Evolutionary conservation across 2,113 vertebrate genomes (phyloP).

Genomic region (Nycticryphes semicollaris): DNA sequence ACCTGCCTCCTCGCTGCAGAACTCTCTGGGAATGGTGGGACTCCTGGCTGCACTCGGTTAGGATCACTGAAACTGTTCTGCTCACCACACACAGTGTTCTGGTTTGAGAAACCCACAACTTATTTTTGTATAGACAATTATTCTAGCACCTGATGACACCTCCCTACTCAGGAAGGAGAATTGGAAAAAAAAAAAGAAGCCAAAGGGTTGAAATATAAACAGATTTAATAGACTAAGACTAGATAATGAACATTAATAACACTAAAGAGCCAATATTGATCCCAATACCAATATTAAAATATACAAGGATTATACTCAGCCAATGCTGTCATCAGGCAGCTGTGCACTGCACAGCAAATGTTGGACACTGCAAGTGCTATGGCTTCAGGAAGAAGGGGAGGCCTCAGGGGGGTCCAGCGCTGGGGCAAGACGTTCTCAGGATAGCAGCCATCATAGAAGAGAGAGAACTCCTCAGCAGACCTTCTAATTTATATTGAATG

Average conservation of each 20-base stretch:
- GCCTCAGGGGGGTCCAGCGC: neutral
- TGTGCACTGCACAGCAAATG: neutral
- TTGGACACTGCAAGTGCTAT: neutral
- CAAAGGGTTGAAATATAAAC: neutral
- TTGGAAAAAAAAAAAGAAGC: neutral
- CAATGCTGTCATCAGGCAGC: neutral
- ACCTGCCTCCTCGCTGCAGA: neutral
- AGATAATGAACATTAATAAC: neutral
- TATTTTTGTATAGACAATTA: neutral
- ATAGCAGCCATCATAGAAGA: neutral
- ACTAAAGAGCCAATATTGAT: neutral
- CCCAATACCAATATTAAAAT: neutral
- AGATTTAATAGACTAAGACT: neutral
- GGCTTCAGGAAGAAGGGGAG: neutral
- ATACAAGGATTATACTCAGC: neutral
- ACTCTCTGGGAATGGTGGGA: rapidly evolving
- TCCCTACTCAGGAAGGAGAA: neutral
- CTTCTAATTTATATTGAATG: neutral
- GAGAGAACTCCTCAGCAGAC: neutral
- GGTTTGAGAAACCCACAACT: no score
- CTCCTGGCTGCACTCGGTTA: neutral
- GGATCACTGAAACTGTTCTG: neutral
- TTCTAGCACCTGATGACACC: neutral
- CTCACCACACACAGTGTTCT: rapidly evolving
- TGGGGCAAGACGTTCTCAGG: neutral